These are phyloP conservation scores for Zoanthus sociatus DNA, from an alignment of 92 coral and sea anemone genomes.

Conservation along the genomic window DNA sequence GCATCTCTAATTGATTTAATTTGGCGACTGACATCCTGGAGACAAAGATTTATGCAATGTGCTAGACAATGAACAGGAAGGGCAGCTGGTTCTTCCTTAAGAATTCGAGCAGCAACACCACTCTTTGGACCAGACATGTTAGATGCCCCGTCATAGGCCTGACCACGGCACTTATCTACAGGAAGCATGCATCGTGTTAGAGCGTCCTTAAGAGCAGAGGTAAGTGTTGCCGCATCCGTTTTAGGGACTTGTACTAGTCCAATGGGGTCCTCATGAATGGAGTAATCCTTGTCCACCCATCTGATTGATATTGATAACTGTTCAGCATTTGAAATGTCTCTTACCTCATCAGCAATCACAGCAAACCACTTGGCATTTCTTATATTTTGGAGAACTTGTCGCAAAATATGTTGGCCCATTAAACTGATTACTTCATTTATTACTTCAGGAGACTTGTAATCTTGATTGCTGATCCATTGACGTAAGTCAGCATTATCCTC, in stretches of 20 bases:
- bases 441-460: too few relatives aligned
- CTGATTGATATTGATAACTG: not conserved
- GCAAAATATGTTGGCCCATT: too few relatives aligned
- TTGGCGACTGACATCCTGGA: slow-evolving; percentile 44
- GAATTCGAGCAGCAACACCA: not conserved
- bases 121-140: not conserved
- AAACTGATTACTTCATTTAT: too few relatives aligned
- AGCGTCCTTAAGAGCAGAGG: not conserved
- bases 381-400: too few relatives aligned
- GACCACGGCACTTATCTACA: slow-evolving; percentile 3
- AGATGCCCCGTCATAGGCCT: slow-evolving; percentile 1
- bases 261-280: not conserved
- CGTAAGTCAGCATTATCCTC: not conserved
- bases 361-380: too few relatives aligned
- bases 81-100: not conserved
- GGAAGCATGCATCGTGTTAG: not conserved
- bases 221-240: not conserved
- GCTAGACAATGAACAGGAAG: slow-evolving; percentile 37
- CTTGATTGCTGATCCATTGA: not conserved
- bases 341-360: too few relatives aligned
- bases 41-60: slow-evolving; percentile 46
- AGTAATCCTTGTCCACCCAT: slow-evolving; percentile 1
- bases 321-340: too few relatives aligned
- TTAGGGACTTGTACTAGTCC: not conserved
- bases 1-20: slow-evolving; percentile 31